Percentiles rank a stretch among this genome's conserved stretches.
Evolutionary conservation across 2,113 vertebrate species (phyloP).

Genomic region (Xyliphius kryptos): DNA sequence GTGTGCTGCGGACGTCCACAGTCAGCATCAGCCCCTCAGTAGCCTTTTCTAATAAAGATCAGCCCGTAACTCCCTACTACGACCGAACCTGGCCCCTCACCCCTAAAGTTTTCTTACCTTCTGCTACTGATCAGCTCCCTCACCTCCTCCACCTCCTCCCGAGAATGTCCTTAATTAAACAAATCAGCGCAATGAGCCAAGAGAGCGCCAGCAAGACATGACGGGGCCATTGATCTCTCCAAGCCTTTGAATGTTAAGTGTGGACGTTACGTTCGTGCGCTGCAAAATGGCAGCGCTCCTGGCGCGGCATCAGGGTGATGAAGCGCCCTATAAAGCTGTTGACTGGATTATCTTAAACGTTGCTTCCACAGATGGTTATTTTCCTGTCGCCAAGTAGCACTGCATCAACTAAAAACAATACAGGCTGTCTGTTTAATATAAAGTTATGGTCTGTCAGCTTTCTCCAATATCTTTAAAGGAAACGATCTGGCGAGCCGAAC

Average conservation of each 20-base stretch:
- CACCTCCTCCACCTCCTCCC: conserved; percentile 10
- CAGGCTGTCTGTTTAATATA: conserved; percentile 16
- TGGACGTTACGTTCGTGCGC: conserved; percentile 32
- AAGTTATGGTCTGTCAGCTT: conserved; percentile 2
- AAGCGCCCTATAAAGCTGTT: conserved; percentile 14
- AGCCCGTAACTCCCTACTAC: conserved; percentile 8
- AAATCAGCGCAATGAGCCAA: conserved; percentile 28
- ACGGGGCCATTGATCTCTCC: conserved; percentile 23
- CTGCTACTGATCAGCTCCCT: conserved; percentile 33
- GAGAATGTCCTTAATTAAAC: conserved; percentile 39
- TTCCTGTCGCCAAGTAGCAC: conserved; percentile 5
- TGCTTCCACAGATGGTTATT: conserved; percentile 5
- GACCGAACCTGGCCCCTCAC: not conserved
- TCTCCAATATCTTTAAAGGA: not conserved
- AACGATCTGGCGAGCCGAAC: conserved; percentile 10
- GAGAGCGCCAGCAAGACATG: conserved; percentile 8
- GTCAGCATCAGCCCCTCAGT: conserved; percentile 34
- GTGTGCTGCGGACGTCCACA: conserved; percentile 28
- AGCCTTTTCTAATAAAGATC: conserved; percentile 40
- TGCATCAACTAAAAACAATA: not conserved
- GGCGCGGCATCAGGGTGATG: conserved; percentile 4
- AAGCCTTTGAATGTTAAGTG: conserved; percentile 26
- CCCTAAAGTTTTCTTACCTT: conserved; percentile 8
- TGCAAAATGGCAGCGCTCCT: conserved; percentile 28
- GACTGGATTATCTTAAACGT: conserved; percentile 18